Percentiles rank a stretch among this genome's conserved stretches.
These are phyloP conservation scores for Hylaeus anthracinus DNA, from an alignment of 1,140 invertebrate genomes.

Conservation along the genomic window DNA sequence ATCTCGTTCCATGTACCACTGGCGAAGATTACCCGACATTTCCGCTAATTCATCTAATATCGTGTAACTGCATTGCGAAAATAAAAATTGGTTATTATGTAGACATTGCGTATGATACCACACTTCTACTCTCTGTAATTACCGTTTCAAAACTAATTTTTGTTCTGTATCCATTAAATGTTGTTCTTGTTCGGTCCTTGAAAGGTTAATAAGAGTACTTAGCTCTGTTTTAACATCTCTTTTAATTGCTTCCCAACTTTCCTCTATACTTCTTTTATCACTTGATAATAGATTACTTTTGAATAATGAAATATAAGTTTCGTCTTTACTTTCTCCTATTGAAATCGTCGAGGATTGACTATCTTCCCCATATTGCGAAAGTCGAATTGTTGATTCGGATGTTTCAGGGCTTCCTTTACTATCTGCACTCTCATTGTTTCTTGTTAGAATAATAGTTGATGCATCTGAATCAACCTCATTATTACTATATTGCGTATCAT, in stretches of 20 bases:
- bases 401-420: constrained; percentile 14
- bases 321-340: neutral
- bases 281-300: neutral
- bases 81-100: constrained; percentile 15
- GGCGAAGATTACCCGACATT: constrained; percentile 71
- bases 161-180: constrained; percentile 66
- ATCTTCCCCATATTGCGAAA: neutral
- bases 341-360: neutral
- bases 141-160: constrained; percentile 74
- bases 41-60: constrained; percentile 73
- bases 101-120: neutral
- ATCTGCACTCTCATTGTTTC: neutral
- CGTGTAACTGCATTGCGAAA: constrained; percentile 64
- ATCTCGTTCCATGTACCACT: constrained; percentile 74
- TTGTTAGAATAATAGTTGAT: constrained; percentile 48
- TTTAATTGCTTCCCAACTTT: constrained; percentile 61
- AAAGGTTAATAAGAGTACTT: constrained; percentile 50
- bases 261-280: constrained; percentile 36
- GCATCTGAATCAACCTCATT: constrained; percentile 26
- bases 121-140: constrained; percentile 19
- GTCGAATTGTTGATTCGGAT: constrained; percentile 29
- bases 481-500: neutral
- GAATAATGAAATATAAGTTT: neutral
- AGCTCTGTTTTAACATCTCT: constrained; percentile 63
- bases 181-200: constrained; percentile 59